These are phyloP conservation scores for Sarcoramphus papa DNA, from an alignment of 2,797 vertebrate genomes.

Conservation along the genomic window DNA sequence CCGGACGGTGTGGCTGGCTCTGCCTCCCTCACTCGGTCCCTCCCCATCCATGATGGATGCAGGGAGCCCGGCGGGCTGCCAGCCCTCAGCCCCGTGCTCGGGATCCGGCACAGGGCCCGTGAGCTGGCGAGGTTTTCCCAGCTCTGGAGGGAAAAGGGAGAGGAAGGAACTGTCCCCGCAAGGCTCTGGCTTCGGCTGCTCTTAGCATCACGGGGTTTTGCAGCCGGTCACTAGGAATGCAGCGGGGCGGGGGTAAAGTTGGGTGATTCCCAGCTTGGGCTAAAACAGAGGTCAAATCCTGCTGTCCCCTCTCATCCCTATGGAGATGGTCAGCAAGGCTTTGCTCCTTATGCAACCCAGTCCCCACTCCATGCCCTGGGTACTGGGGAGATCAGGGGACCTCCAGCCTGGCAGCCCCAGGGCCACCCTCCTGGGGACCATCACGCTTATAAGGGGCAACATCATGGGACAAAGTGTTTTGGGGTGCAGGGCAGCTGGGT, in stretches of 20 bases:
- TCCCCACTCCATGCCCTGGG: fast-evolving
- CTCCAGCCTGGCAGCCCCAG: not conserved
- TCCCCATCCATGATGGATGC: not conserved
- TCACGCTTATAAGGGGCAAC: not conserved
- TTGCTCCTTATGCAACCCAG: not conserved
- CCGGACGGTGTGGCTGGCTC: fast-evolving
- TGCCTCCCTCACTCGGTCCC: fast-evolving
- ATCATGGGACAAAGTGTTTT: fast-evolving
- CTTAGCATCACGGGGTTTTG: not conserved
- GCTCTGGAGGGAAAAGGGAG: not conserved
- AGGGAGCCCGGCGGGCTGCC: not conserved
- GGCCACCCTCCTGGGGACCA: not conserved
- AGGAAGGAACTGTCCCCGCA: fast-evolving
- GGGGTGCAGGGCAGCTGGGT: fast-evolving
- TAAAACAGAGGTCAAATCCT: not conserved
- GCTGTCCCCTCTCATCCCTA: not conserved
- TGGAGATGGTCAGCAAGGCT: fast-evolving
- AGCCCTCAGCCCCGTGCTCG: fast-evolving
- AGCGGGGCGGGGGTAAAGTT: not conserved
- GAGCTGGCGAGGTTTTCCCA: not conserved
- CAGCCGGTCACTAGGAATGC: not conserved
- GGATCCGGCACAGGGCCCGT: fast-evolving
- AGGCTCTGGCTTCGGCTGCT: not conserved
- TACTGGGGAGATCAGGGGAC: fast-evolving
- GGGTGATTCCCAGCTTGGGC: not conserved